These are phyloP conservation scores for Eurytoma californica DNA, from an alignment of 2,888 invertebrate species.

Conservation along the genomic window DNA sequence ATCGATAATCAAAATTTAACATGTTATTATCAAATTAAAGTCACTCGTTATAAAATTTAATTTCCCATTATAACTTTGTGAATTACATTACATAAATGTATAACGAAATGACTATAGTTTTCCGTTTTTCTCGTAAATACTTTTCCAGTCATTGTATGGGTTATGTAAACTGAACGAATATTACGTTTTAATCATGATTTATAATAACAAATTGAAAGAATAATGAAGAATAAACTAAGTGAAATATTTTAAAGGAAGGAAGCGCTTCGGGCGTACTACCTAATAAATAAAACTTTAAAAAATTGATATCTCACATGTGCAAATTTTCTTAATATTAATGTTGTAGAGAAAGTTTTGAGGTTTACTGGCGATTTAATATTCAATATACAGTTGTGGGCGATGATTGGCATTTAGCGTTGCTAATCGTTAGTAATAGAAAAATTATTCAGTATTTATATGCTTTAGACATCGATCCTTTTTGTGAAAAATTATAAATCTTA, in stretches of 20 bases:
- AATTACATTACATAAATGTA: background rate
- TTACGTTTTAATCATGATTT: background rate
- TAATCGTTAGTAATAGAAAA: too few species aligned
- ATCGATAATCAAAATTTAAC: too few species aligned
- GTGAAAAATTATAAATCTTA: too few species aligned
- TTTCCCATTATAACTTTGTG: background rate
- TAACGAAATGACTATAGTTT: background rate
- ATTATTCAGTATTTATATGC: too few species aligned
- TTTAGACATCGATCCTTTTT: too few species aligned
- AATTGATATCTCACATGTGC: conserved; percentile 19
- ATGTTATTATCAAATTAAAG: too few species aligned
- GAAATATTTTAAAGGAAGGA: conserved; percentile 15
- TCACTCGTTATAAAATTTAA: background rate
- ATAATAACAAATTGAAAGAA: background rate
- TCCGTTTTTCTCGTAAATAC: background rate
- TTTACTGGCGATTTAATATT: too few species aligned
- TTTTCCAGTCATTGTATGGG: background rate
- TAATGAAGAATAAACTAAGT: background rate
- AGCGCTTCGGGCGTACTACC: background rate
- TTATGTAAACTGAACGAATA: conserved; percentile 5
- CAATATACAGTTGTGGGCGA: background rate
- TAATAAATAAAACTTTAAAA: background rate
- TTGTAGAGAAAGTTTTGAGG: conserved; percentile 27
- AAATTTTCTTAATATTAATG: conserved; percentile 33
- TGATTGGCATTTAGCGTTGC: too few species aligned